Conservation (phyloP, 2,797 vertebrate species). For the Liasis olivaceus region DNA sequence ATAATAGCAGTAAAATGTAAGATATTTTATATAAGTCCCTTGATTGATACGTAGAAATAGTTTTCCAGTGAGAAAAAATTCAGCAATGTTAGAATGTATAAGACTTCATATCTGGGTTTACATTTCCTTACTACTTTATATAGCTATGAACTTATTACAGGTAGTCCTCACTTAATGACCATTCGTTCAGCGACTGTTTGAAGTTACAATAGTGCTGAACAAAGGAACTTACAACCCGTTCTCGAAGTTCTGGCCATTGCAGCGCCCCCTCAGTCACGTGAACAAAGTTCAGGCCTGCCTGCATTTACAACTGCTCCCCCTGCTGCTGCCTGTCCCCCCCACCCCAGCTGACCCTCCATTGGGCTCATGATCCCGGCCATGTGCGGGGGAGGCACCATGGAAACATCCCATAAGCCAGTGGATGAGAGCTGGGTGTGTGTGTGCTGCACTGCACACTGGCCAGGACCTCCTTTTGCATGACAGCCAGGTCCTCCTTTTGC, state of each 20-base stretch:
- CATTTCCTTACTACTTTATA: neutral
- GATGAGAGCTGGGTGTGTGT: neutral
- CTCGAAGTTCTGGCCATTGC: too few relatives aligned
- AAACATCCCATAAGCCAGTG: neutral
- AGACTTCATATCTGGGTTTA: neutral
- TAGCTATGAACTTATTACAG: neutral
- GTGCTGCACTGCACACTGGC: neutral
- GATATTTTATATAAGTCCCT: neutral
- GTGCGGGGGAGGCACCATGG: neutral
- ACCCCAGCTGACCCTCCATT: neutral
- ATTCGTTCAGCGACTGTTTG: neutral
- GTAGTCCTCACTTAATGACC: neutral
- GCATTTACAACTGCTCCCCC: neutral
- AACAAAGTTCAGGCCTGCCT: neutral
- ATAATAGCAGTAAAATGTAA: conserved; percentile 16
- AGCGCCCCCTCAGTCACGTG: too few relatives aligned
- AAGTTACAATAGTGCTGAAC: neutral
- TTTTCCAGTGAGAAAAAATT: neutral
- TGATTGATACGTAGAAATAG: neutral
- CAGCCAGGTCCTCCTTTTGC: neutral
- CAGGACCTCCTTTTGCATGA: neutral
- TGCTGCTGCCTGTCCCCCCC: too few relatives aligned
- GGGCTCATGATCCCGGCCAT: neutral
- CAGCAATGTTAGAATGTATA: neutral
- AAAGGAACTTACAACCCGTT: neutral